These are phyloP conservation scores for Spongilla lacustris DNA, from an alignment of 37 sponge, comb jelly and placozoan genomes.

Conservation along the genomic window DNA sequence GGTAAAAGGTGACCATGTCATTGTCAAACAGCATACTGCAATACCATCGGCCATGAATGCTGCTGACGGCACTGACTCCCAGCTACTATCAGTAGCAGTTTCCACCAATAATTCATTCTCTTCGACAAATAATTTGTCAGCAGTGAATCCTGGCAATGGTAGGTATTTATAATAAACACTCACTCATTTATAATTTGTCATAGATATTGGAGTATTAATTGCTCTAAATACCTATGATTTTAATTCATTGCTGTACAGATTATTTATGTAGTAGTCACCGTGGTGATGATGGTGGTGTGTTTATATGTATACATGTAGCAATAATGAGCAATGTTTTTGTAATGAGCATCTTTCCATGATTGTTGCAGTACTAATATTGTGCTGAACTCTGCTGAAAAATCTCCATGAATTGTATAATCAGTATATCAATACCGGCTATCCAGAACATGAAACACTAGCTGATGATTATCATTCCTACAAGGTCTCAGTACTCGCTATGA, in stretches of 20 bases:
- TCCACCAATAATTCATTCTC: not conserved
- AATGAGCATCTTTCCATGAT: not conserved
- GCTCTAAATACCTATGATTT: no score
- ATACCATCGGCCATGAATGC: not conserved
- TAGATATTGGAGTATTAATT: no score
- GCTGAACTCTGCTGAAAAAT: no score
- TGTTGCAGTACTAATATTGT: not conserved
- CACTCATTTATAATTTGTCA: no score
- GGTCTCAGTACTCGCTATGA: not conserved
- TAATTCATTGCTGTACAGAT: no score
- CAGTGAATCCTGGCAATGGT: not conserved
- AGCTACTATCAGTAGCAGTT: not conserved
- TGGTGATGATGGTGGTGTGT: conserved; percentile 3
- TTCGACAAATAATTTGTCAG: not conserved
- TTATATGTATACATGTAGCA: not conserved
- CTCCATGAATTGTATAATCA: no score
- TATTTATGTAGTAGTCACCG: no score
- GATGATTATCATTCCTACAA: not conserved
- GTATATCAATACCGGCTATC: not conserved
- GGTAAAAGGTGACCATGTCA: not conserved
- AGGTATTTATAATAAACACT: not conserved
- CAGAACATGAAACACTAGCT: not conserved
- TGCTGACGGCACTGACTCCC: not conserved
- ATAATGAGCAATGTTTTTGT: no score
- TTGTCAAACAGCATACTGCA: not conserved